A percentile compares a stretch with the other conserved stretches of the same genome.
Conservation (phyloP, 2,797 vertebrate genomes). For the Catharus ustulatus region DNA sequence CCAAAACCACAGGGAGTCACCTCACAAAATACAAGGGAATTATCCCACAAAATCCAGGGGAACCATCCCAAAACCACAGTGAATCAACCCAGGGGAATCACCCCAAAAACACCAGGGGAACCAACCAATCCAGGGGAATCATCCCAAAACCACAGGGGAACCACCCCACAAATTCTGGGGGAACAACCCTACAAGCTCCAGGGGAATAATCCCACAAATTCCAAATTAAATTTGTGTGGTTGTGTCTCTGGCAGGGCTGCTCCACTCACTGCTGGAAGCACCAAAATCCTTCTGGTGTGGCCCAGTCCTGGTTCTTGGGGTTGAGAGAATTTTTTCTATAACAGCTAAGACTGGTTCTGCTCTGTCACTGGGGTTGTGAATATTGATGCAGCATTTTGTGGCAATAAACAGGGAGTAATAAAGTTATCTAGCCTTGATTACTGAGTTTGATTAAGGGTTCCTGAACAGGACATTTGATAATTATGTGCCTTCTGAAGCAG, state of each 20-base stretch:
- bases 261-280: background rate
- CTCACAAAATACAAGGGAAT: too few species aligned
- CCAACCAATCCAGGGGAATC: accelerated
- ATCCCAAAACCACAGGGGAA: background rate
- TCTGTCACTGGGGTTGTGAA: background rate
- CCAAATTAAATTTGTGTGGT: background rate
- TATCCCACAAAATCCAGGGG: accelerated
- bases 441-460: background rate
- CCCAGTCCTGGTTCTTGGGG: background rate
- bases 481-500: background rate
- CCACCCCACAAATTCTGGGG: background rate
- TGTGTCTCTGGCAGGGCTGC: background rate
- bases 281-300: background rate
- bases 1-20: background rate
- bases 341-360: background rate
- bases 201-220: background rate
- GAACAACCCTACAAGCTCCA: too few species aligned
- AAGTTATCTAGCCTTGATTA: background rate
- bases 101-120: background rate
- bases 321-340: background rate
- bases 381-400: background rate
- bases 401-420: background rate
- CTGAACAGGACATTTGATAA: background rate
- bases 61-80: too few species aligned
- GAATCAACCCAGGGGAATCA: accelerated